These are phyloP conservation scores for Ammodytes marinus DNA, from an alignment of 2,113 vertebrate genomes.

Conservation along the genomic window DNA sequence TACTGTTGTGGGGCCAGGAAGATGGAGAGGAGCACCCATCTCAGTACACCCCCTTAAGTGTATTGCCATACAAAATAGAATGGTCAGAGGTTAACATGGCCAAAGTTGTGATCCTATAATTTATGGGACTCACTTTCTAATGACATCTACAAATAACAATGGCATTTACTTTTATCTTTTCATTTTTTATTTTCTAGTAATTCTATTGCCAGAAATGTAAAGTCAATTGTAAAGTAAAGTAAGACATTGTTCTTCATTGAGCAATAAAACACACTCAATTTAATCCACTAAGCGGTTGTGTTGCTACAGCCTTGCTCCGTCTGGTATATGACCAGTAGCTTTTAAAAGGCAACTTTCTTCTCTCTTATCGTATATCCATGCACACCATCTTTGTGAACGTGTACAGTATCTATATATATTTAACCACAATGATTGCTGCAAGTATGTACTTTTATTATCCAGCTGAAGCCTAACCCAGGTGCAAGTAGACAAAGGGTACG, in stretches of 20 bases:
- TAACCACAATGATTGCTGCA: not conserved
- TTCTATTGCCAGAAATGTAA: not conserved
- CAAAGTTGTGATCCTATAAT: not conserved
- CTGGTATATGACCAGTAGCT: not conserved
- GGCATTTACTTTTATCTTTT: not conserved
- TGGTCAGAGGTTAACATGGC: constrained; percentile 43
- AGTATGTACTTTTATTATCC: not conserved
- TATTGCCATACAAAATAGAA: not conserved
- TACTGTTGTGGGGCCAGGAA: constrained; percentile 21
- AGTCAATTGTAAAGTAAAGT: too few relatives aligned
- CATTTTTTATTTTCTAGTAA: too few relatives aligned
- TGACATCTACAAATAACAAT: not conserved
- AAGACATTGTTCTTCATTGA: not conserved
- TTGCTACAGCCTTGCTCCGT: not conserved
- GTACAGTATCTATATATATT: too few relatives aligned
- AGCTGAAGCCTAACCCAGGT: not conserved
- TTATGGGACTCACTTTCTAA: not conserved
- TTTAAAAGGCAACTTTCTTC: not conserved
- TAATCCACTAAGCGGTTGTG: not conserved
- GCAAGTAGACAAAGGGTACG: constrained; percentile 2
- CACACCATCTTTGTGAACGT: too few relatives aligned
- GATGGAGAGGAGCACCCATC: constrained; percentile 31
- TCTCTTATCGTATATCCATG: too few relatives aligned
- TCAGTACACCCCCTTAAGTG: constrained; percentile 18
- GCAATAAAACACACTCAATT: not conserved